Conservation (phyloP, 2,888 invertebrate species). For the Eueremaeus valkanovi region DNA sequence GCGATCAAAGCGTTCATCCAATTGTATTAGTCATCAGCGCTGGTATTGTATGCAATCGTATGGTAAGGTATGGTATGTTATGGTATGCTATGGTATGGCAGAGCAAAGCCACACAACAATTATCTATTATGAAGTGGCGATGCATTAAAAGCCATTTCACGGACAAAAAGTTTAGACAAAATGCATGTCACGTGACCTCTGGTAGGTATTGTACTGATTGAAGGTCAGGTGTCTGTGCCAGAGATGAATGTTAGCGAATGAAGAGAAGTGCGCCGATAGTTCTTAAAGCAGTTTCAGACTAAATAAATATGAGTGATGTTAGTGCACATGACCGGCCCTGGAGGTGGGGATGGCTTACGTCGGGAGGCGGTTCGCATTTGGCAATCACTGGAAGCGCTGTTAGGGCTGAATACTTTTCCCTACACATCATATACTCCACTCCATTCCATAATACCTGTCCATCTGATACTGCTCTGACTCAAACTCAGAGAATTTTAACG, state of each 20-base stretch:
- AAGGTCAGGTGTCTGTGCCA: constrained; percentile 26
- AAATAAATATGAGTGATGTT: neutral
- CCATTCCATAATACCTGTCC: constrained; percentile 13
- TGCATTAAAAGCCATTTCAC: constrained; percentile 25
- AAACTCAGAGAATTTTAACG: neutral
- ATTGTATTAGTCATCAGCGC: neutral
- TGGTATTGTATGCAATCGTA: constrained; percentile 4
- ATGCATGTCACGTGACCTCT: neutral
- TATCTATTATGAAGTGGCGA: constrained; percentile 15
- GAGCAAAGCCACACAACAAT: constrained; percentile 2
- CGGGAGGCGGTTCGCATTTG: neutral
- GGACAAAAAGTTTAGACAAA: constrained; percentile 13
- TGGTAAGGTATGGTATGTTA: neutral
- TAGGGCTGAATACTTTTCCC: too few species aligned
- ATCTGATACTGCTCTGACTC: neutral
- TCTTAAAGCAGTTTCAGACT: neutral
- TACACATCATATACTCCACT: neutral
- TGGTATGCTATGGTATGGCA: neutral
- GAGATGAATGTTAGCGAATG: neutral
- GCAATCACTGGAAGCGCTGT: neutral
- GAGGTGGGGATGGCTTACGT: neutral
- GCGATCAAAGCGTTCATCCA: constrained; percentile 15
- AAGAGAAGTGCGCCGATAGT: neutral
- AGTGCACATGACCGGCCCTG: neutral
- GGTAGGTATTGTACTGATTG: constrained; percentile 13